Percentiles rank a stretch among this genome's conserved stretches.
phyloP scores from a whole-genome alignment of 1,140 invertebrate species.

The Onthophagus taurus region DNA sequence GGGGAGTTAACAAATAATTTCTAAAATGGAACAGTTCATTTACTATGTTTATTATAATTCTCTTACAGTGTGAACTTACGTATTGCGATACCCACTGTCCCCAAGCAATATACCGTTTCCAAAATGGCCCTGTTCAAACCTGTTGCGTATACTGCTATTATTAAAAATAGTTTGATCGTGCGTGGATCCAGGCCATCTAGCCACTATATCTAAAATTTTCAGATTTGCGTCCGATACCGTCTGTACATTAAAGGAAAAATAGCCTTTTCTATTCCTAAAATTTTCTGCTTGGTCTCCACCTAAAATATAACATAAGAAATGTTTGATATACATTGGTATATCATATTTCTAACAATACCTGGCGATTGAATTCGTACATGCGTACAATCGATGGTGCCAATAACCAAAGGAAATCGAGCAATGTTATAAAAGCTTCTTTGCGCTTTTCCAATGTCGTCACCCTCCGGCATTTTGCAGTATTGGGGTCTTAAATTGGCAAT shows the following conservation, averaged over 20 bases:
- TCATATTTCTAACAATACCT: too few species aligned
- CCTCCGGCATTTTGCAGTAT: too few species aligned
- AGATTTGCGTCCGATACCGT: conserved; percentile 25
- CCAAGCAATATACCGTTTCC: neutral
- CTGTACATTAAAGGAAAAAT: conserved; percentile 36
- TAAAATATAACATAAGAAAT: too few species aligned
- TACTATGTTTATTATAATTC: conserved; percentile 21
- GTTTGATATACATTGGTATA: too few species aligned
- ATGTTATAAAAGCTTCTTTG: too few species aligned
- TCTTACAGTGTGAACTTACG: conserved; percentile 26
- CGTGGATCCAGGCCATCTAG: conserved; percentile 30
- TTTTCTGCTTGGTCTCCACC: conserved; percentile 32
- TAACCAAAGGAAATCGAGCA: too few species aligned
- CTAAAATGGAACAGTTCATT: too few species aligned
- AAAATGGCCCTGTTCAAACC: conserved; percentile 3
- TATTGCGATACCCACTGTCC: conserved; percentile 15
- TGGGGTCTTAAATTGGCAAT: too few species aligned
- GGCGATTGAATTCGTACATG: too few species aligned
- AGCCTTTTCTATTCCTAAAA: conserved; percentile 34
- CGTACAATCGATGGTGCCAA: too few species aligned
- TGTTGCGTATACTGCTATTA: conserved; percentile 16
- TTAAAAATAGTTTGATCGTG: conserved; percentile 35
- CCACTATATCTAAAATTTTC: conserved; percentile 29
- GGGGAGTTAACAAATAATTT: too few species aligned
- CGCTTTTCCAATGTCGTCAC: too few species aligned